Evolutionary conservation across 1,140 invertebrate genomes (phyloP).

Genomic region (Scaptodrosophila lebanonensis): DNA sequence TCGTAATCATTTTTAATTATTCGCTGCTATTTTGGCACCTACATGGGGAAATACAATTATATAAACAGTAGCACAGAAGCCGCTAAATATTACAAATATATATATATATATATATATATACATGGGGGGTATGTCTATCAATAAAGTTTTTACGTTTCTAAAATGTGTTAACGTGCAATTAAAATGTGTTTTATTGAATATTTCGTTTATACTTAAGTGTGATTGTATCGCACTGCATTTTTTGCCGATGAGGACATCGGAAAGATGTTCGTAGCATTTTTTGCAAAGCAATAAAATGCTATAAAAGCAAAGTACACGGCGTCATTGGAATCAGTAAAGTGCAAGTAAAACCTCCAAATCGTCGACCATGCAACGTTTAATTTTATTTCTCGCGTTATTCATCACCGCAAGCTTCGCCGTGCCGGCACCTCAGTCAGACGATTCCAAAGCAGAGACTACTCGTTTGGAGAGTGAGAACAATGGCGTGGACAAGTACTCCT

Average conservation of each 20-base stretch:
- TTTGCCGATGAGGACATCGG: constrained; percentile 33
- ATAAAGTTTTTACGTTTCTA: constrained; percentile 2
- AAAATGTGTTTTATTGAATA: constrained; percentile 60
- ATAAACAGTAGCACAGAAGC: too few species aligned
- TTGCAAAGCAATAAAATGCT: too few species aligned
- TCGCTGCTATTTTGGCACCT: too few species aligned
- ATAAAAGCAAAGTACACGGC: constrained; percentile 37
- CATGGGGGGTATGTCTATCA: constrained; percentile 41
- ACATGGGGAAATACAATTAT: too few species aligned
- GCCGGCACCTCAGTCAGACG: constrained; percentile 33
- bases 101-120: not conserved
- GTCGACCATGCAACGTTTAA: constrained; percentile 27
- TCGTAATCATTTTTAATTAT: too few species aligned
- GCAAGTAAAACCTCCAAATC: constrained; percentile 32
- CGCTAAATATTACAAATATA: too few species aligned
- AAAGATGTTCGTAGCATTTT: constrained; percentile 12
- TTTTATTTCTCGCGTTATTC: constrained; percentile 30
- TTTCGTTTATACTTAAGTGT: constrained; percentile 25
- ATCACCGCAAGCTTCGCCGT: constrained; percentile 16
- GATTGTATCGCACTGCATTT: constrained; percentile 36
- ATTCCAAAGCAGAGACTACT: constrained; percentile 68
- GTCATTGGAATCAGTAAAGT: constrained; percentile 41
- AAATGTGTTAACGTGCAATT: constrained; percentile 61
- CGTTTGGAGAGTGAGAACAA: constrained; percentile 77
- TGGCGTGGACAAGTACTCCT: constrained; percentile 77